Evolutionary conservation across 2,113 vertebrate genomes (phyloP), one percentile per base, ranked within the genome.

Genomic region (Phalacrocorax brasilianus): DNA sequence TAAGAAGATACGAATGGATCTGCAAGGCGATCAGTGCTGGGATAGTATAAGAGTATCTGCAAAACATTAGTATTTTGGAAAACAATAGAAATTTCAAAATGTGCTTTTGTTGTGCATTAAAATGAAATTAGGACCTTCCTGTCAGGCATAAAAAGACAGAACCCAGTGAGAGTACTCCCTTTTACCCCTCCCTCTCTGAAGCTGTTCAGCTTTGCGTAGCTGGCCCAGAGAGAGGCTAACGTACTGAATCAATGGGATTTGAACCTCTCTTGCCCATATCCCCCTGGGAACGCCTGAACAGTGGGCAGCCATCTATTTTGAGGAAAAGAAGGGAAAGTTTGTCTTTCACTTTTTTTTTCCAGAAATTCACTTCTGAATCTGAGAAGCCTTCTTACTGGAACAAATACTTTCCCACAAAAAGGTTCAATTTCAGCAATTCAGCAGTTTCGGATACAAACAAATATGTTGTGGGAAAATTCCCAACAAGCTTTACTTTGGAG

Each of bases 391-490:
- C 76, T 84, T 91, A 84, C 74, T 89, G 88, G 47, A 94, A 70
- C 52, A 82, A 91, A 73, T 89, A 79, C 74, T 95, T 96, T 95
- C 91, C 87, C 93, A 93, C 85, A 76, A 91, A 94, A 90, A 76
- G 59, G 53, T 83, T 95, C 65, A 4, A 0, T 78, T 96, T 91
- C 74, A 75, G 42, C 73, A 81, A 94, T 80, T 94, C 93, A 93
- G 81, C 89, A 21, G 85, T 96, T 96, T 91, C 6, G 6, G 74
- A 91, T 91, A 44, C 80, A 95, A 95, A 89, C 77, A 96, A 94
- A 91, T 75, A 82, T 21, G 87, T 93, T 94, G 91, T 96, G 91
- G 94, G 91, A 96, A 96, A 94, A 94, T 94, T 91, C 82, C 85
- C 85, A 89, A 53, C 70, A 45, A 85, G 74, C n/a, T 85, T 95